phyloP scores from a whole-genome alignment of 1,140 invertebrate species.

The Homalodisca vitripennis region DNA sequence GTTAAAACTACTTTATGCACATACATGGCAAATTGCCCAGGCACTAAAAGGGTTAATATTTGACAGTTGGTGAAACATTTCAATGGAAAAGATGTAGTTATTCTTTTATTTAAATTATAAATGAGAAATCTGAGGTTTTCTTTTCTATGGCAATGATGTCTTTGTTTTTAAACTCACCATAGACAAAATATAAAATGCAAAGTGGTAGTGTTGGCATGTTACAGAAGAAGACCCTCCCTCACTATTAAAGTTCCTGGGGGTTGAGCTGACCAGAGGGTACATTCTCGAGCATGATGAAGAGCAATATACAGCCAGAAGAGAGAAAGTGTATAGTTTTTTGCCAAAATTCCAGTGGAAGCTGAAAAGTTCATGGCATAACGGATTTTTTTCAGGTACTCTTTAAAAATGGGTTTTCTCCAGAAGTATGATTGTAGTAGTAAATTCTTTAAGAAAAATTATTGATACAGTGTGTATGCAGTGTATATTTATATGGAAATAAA shows the following conservation, averaged over 20 bases:
- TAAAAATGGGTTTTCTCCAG: no score
- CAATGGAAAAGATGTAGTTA: neutral
- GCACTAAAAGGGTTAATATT: no score
- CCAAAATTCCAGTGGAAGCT: slow-evolving; percentile 91
- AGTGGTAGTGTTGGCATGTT: neutral
- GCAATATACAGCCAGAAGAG: slow-evolving; percentile 85
- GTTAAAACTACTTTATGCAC: no score
- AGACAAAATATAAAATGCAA: neutral
- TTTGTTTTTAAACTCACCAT: neutral
- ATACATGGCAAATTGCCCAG: no score
- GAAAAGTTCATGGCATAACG: slow-evolving; percentile 94
- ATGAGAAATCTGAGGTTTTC: neutral
- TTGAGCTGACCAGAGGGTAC: slow-evolving; percentile 90
- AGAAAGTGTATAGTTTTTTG: slow-evolving; percentile 98
- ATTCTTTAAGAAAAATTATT: no score
- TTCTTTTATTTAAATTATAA: neutral
- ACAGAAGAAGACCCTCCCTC: slow-evolving; percentile 49
- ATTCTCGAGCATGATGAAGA: slow-evolving; percentile 91
- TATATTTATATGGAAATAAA: no score
- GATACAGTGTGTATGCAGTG: no score
- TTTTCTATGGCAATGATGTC: neutral
- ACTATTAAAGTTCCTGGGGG: slow-evolving; percentile 72
- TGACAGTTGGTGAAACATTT: neutral
- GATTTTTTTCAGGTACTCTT: slow-evolving; percentile 90
- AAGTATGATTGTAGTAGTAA: no score